phyloP scores from a whole-genome alignment of 2,797 vertebrate species.

The Girardinus metallicus region DNA sequence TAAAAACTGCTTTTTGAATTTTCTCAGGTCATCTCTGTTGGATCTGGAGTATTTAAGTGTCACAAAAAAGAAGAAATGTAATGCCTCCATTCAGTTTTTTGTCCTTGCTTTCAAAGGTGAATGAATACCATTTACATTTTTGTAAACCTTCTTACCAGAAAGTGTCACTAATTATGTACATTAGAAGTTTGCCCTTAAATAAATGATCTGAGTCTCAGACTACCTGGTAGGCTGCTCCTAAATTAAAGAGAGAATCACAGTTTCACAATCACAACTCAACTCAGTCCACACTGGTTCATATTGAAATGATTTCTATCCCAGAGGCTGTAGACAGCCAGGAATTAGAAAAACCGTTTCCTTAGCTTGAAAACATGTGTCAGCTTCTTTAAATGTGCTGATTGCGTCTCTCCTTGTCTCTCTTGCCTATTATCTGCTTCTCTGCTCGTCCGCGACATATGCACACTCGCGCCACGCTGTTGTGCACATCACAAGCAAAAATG shows the following conservation, averaged over 20 bases:
- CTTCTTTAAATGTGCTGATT: slow-evolving; percentile 39
- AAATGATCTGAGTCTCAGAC: slow-evolving; percentile 38
- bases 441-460: slow-evolving; percentile 27
- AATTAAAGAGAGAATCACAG: slow-evolving; percentile 57
- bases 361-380: slow-evolving; percentile 49
- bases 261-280: slow-evolving; percentile 55
- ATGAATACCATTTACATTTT: not conserved
- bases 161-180: not conserved
- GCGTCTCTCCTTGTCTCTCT: not conserved
- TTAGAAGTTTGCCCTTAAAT: slow-evolving; percentile 26
- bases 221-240: slow-evolving; percentile 48
- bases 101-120: not conserved
- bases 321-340: slow-evolving; percentile 52
- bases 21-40: not conserved
- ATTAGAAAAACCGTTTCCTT: slow-evolving; percentile 53
- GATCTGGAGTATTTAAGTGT: not conserved
- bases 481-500: slow-evolving; percentile 23
- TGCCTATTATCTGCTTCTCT: slow-evolving; percentile 31
- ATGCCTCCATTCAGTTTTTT: not conserved
- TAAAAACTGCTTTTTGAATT: not conserved
- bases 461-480: slow-evolving; percentile 7
- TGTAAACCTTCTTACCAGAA: not conserved
- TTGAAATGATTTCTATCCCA: slow-evolving; percentile 43
- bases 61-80: not conserved
- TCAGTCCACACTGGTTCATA: slow-evolving; percentile 52